phyloP scores from a whole-genome alignment of 2,797 vertebrate genomes.

The Syngnathus rostellatus region DNA sequence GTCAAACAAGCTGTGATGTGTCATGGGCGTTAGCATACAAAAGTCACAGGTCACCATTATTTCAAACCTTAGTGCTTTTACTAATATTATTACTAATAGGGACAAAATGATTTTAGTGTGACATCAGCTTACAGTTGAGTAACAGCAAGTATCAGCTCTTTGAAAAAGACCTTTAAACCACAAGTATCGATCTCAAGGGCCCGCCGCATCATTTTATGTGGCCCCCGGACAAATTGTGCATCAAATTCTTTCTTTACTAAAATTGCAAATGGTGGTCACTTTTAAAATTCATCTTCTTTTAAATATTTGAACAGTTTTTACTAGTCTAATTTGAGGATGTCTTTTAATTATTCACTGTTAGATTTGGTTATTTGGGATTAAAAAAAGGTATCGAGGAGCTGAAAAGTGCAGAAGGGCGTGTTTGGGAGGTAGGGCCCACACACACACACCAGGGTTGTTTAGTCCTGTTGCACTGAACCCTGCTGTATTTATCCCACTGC shows the following conservation, averaged over 20 bases:
- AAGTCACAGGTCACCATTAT: background rate
- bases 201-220: too few species aligned
- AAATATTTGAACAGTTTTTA: too few species aligned
- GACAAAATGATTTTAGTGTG: background rate
- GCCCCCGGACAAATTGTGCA: too few species aligned
- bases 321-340: background rate
- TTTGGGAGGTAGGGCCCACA: background rate
- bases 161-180: background rate
- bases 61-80: background rate
- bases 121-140: background rate
- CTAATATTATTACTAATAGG: background rate
- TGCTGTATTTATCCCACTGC: background rate
- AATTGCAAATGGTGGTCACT: too few species aligned
- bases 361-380: background rate
- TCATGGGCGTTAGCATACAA: background rate
- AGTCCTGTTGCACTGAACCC: conserved; percentile 7
- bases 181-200: too few species aligned
- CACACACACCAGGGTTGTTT: conserved; percentile 2
- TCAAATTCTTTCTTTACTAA: too few species aligned
- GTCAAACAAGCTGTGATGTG: background rate
- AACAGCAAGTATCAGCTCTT: background rate
- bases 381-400: background rate
- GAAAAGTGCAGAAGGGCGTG: background rate
- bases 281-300: too few species aligned
- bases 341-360: background rate